Percentiles rank a stretch among this genome's conserved stretches.
phyloP scores from a whole-genome alignment of 2,113 vertebrate species.

The Lophura nycthemera region DNA sequence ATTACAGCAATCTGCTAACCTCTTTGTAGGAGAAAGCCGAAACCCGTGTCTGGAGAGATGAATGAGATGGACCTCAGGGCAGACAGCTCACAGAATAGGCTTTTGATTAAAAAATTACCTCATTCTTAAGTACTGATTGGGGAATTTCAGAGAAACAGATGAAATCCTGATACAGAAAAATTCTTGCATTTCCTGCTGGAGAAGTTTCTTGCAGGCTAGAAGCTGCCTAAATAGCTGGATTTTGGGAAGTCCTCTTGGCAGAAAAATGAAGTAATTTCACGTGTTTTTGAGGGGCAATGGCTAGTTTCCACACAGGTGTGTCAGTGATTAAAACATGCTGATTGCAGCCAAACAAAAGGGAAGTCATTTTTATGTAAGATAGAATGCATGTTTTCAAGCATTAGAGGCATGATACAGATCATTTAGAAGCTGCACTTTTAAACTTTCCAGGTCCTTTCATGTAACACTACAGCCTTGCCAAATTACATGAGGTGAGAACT shows the following conservation, averaged over 20 bases:
- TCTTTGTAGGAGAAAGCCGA: constrained; percentile 66
- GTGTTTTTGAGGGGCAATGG: background rate
- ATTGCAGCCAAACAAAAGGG: background rate
- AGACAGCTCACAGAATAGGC: constrained; percentile 60
- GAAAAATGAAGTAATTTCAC: background rate
- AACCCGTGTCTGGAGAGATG: constrained; percentile 54
- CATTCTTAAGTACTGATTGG: constrained; percentile 40
- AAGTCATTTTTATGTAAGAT: background rate
- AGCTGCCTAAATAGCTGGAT: background rate
- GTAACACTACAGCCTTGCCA: background rate
- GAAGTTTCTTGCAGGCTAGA: background rate
- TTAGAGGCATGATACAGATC: background rate
- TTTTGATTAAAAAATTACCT: constrained; percentile 72
- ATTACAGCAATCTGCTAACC: constrained; percentile 69
- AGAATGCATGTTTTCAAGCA: background rate
- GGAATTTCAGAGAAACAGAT: constrained; percentile 28
- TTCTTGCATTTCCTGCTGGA: background rate
- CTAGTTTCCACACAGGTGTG: background rate
- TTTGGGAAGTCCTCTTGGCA: background rate
- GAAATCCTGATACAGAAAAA: constrained; percentile 13
- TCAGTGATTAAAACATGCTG: background rate
- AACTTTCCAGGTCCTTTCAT: background rate
- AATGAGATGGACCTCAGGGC: constrained; percentile 52
- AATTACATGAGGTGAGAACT: background rate
- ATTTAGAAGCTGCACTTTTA: background rate